These are phyloP conservation scores for Phaetusa simplex DNA, from an alignment of 2,113 vertebrate genomes.

Conservation along the genomic window DNA sequence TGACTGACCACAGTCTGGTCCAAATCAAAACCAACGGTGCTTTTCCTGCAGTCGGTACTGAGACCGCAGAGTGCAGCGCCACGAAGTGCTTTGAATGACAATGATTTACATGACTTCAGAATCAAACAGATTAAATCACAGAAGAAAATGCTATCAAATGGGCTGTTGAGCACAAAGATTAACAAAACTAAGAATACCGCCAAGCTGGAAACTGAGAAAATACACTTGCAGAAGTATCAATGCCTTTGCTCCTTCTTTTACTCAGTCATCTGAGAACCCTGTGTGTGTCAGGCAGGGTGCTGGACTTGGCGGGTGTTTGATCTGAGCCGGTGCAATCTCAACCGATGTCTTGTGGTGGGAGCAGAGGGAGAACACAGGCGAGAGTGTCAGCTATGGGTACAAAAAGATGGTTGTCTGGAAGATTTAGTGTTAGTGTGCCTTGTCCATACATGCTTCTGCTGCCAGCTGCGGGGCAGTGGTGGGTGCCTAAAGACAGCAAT, in stretches of 20 bases:
- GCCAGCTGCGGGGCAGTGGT: rapidly evolving
- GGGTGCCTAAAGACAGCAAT: not conserved
- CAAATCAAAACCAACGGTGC: not conserved
- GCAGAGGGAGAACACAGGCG: not conserved
- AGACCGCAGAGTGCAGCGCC: rapidly evolving
- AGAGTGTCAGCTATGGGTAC: not conserved
- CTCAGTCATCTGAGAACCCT: not conserved
- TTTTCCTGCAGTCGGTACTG: not conserved
- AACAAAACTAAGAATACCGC: not conserved
- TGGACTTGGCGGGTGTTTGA: not conserved
- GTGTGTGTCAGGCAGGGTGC: not conserved
- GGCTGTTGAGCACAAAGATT: not conserved
- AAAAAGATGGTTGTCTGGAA: not conserved
- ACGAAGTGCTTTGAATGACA: not conserved
- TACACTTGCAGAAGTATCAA: not conserved
- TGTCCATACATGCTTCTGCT: not conserved
- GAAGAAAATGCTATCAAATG: not conserved
- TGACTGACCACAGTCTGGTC: not conserved
- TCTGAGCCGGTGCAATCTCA: not conserved
- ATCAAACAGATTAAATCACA: not conserved
- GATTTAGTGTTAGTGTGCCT: not conserved
- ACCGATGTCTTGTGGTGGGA: not conserved
- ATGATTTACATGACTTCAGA: rapidly evolving
- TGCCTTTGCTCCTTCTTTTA: not conserved
- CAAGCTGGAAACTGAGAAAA: not conserved